phyloP scores from a whole-genome alignment of 2,113 vertebrate species.

The Barbus barbus region DNA sequence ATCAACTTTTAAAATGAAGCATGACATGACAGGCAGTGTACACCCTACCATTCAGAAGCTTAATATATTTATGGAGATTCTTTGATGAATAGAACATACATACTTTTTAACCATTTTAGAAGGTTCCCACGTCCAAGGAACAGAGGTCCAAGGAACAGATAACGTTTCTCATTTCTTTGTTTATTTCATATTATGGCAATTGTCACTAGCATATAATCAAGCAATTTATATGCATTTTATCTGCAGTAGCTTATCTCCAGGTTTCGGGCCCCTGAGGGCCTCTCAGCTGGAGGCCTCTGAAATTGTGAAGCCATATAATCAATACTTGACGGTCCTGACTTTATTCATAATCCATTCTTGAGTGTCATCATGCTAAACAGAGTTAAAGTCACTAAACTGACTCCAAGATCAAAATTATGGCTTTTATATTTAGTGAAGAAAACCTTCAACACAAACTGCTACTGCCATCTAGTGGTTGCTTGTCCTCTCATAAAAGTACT shows the following conservation, averaged over 20 bases:
- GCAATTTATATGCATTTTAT: background rate
- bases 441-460: background rate
- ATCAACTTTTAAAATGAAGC: background rate
- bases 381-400: background rate
- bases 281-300: background rate
- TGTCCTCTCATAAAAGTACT: background rate
- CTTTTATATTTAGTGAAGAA: background rate
- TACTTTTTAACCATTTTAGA: too few species aligned
- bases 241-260: background rate
- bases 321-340: background rate
- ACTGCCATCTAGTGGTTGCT: constrained; percentile 58
- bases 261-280: background rate
- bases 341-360: background rate
- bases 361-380: background rate
- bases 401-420: background rate
- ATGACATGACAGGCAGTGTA: background rate
- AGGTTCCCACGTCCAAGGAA: background rate
- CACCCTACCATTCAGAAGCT: too few species aligned
- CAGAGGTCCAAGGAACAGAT: background rate
- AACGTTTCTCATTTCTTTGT: background rate
- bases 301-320: background rate
- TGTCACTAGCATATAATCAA: background rate
- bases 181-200: background rate
- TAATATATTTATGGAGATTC: background rate
- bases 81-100: too few species aligned